A percentile compares a stretch with the other conserved stretches of the same genome.
These are phyloP conservation scores for Aurelia coerulea DNA, from an alignment of 30 jellyfish, hydroid and myxozoan genomes.

Conservation along the genomic window DNA sequence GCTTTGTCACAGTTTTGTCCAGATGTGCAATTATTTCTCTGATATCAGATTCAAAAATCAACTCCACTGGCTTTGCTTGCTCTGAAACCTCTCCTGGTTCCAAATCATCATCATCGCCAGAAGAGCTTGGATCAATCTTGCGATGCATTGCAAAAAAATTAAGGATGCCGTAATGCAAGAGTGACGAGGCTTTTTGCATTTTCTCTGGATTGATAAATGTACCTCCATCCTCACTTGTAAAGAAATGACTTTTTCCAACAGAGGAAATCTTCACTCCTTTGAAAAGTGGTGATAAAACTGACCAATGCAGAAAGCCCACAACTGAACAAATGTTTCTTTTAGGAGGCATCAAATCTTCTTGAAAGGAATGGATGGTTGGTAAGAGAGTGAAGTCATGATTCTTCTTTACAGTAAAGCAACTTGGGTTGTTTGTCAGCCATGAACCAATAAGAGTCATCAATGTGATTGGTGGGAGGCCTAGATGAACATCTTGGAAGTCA, in stretches of 20 bases:
- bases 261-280: conserved; percentile 38
- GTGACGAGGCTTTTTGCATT: conserved; percentile 57
- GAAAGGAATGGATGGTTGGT: conserved; percentile 72
- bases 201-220: conserved; percentile 30
- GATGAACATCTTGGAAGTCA: conserved; percentile 10
- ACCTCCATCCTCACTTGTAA: conserved; percentile 4
- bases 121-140: conserved; percentile 34
- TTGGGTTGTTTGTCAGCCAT: conserved; percentile 59
- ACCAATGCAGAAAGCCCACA: conserved; percentile 66
- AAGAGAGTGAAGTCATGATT: conserved; percentile 52
- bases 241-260: background rate
- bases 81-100: conserved; percentile 96
- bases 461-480: conserved; percentile 47
- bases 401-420: conserved; percentile 39
- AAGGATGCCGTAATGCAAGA: conserved; percentile 71
- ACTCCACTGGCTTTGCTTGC: conserved; percentile 48
- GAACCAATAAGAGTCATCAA: conserved; percentile 45
- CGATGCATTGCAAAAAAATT: conserved; percentile 61
- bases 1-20: conserved; percentile 57
- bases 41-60: conserved; percentile 50
- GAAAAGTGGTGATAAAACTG: conserved; percentile 72
- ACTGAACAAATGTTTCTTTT: conserved; percentile 45
- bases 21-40: conserved; percentile 43
- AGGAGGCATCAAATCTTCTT: conserved; percentile 11
- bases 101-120: conserved; percentile 79